Evolutionary conservation across 2,888 invertebrate genomes (phyloP).

Genomic region (Neoitamus cyanurus): DNA sequence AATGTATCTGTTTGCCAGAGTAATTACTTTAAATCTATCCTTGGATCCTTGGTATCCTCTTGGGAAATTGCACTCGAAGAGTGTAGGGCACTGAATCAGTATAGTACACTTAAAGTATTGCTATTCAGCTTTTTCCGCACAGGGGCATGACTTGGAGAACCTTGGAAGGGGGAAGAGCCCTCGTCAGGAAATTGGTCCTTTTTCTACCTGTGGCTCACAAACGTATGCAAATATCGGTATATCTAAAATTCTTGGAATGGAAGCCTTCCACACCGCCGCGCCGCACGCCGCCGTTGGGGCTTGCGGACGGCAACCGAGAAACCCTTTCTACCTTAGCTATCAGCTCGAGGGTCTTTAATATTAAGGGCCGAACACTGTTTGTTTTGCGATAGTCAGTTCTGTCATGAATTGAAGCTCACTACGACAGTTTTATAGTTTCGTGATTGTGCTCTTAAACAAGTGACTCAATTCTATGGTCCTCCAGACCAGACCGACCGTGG

Average conservation of each 20-base stretch:
- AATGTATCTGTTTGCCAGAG: neutral
- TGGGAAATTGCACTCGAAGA: neutral
- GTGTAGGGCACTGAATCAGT: neutral
- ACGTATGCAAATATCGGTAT: neutral
- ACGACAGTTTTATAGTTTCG: constrained; percentile 1
- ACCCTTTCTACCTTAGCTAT: neutral
- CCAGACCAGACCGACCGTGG: neutral
- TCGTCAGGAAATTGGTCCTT: neutral
- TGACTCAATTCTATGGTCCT: neutral
- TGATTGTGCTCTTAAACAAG: neutral
- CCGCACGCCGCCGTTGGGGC: too few relatives aligned
- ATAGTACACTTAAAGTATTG: neutral
- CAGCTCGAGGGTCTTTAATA: neutral
- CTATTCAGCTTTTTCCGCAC: neutral
- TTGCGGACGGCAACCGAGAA: neutral
- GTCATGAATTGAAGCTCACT: neutral
- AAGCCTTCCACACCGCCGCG: neutral
- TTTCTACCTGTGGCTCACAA: neutral
- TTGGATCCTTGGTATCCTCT: neutral
- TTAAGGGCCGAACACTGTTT: neutral
- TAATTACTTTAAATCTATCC: neutral
- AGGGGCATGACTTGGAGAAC: neutral
- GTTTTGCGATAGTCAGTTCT: neutral
- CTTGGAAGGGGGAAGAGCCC: neutral
- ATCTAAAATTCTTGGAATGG: neutral